Evolutionary conservation across 2,888 invertebrate species (phyloP), one percentile per base, ranked within the genome.

Genomic region (Yponomeuta malinellus): DNA sequence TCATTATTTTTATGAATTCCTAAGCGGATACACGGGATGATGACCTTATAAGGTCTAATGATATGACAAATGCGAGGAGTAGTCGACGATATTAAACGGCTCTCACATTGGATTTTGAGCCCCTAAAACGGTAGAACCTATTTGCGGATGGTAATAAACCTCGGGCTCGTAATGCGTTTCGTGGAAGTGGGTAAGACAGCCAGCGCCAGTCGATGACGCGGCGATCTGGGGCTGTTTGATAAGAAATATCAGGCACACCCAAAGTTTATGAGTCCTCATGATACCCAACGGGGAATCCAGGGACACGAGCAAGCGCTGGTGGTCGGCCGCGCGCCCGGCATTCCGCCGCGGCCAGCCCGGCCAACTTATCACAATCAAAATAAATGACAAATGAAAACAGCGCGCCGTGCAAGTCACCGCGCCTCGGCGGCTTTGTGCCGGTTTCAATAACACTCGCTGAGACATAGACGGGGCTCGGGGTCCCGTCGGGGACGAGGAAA

Each of bases 321-420:
- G 65, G 65, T 48, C 65, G 31, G 31, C 70, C 64, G 70, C 72
- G 68, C 72, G 74, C 78, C 72, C 71, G 0, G 52, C 52, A 59
- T 59, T 59, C 52, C 52, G 52, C 52, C 52, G 52, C 52, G 12
- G 52, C 52, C 52, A 15, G 15, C 52, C 15, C 15, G 80, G 79
- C 78, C 81, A 81, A 84, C 86, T 90, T 90, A 91, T 87, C 89
- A 90, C 90, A 92, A 93, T 92, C 92, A 92, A 91, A 92, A 92
- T 91, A 92, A 91, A 93, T 92, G 92, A 93, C 92, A 92, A 89
- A 92, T 92, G 92, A 87, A 90, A 90, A 87, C 83, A 82, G 78
- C 81, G 80, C 79, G 80, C 79, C 83, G 84, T 87, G 92, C 92
- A 92, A 93, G 92, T 93, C 92, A 93, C 81, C 82, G 80, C 78